Evolutionary conservation across 2,888 invertebrate species (phyloP).

Genomic region (Lymantria dispar): DNA sequence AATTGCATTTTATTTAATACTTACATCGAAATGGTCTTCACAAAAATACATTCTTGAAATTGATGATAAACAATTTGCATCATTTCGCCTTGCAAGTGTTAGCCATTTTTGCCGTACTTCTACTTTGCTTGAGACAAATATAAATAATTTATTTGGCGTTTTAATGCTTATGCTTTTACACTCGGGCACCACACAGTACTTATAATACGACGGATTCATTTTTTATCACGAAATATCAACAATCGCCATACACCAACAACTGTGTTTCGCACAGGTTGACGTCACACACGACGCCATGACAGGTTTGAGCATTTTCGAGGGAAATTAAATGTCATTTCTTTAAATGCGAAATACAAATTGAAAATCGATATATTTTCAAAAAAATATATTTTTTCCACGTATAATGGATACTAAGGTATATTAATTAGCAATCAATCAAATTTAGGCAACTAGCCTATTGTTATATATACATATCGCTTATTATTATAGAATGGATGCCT

Average conservation of each 20-base stretch:
- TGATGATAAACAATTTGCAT: neutral
- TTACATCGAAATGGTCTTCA: neutral
- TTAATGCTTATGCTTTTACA: neutral
- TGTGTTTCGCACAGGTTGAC: neutral
- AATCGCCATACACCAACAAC: neutral
- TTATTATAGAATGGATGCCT: too few relatives aligned
- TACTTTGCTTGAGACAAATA: neutral
- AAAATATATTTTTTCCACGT: neutral
- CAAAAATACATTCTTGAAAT: neutral
- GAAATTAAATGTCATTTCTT: neutral
- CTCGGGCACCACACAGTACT: conserved; percentile 9
- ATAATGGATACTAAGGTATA: neutral
- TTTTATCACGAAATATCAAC: neutral
- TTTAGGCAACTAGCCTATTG: neutral
- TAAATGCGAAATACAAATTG: neutral
- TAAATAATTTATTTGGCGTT: neutral
- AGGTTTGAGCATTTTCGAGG: neutral
- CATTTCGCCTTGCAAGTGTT: neutral
- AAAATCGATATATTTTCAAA: neutral
- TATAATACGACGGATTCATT: conserved; percentile 5
- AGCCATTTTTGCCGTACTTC: neutral
- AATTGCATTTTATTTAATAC: neutral
- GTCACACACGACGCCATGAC: neutral
- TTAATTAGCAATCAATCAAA: neutral
- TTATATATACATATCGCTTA: too few relatives aligned